A percentile compares a stretch with the other conserved stretches of the same genome.
Conservation (phyloP, 2,888 invertebrate species). For the Chymomyza fuscimana region DNA sequence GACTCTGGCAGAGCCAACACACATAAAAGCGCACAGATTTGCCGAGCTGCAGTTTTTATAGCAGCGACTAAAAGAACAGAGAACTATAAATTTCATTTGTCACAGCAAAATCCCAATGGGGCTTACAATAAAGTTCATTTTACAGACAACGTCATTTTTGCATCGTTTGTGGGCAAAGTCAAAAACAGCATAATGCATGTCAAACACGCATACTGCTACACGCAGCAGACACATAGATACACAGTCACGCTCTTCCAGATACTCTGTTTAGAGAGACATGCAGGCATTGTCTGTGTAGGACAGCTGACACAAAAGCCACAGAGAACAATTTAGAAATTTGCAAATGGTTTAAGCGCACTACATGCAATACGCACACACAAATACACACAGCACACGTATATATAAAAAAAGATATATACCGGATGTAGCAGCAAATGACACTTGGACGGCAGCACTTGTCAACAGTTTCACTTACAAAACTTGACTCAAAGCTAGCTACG, state of each 20-base stretch:
- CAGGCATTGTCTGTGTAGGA: constrained; percentile 56
- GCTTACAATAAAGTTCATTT: constrained; percentile 64
- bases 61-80: background rate
- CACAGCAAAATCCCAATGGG: constrained; percentile 57
- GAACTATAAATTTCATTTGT: constrained; percentile 70
- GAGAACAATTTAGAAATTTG: constrained; percentile 71
- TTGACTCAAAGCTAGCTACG: background rate
- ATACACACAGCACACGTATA: constrained; percentile 39
- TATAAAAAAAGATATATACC: constrained; percentile 1
- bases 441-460: constrained; percentile 53
- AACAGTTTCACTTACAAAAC: constrained; percentile 48
- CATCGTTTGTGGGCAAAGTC: constrained; percentile 63
- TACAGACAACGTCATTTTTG: constrained; percentile 54
- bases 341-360: constrained; percentile 63
- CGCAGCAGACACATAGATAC: constrained; percentile 18
- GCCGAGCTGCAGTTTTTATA: constrained; percentile 53
- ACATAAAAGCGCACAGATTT: constrained; percentile 47
- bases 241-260: background rate
- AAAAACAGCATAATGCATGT: constrained; percentile 71
- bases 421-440: constrained; percentile 1
- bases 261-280: constrained; percentile 6
- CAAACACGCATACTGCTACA: constrained; percentile 32
- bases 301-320: constrained; percentile 69
- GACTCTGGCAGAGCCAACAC: constrained; percentile 24
- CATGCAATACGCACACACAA: constrained; percentile 14